phyloP scores from a whole-genome alignment of 1,140 invertebrate genomes.

The Dryas iulia region DNA sequence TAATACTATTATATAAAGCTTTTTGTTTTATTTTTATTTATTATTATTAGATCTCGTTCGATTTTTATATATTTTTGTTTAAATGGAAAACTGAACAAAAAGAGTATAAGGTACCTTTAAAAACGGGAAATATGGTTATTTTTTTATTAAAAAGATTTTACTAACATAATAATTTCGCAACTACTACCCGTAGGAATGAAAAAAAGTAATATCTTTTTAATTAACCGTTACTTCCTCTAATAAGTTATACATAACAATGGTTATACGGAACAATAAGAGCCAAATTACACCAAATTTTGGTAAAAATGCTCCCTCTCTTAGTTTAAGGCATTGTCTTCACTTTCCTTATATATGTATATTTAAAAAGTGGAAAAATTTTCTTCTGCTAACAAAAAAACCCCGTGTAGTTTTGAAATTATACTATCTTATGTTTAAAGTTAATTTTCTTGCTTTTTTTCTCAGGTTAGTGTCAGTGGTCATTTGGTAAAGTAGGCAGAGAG shows the following conservation, averaged over 20 bases:
- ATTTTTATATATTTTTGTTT: too few relatives aligned
- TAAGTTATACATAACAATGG: constrained; percentile 5
- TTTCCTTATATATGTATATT: constrained; percentile 12
- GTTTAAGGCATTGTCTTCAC: constrained; percentile 13
- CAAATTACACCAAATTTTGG: constrained; percentile 21
- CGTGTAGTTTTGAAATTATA: neutral
- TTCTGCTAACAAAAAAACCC: neutral
- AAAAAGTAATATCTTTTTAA: constrained; percentile 10
- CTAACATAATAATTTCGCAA: neutral
- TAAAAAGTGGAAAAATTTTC: neutral
- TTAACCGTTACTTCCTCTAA: constrained; percentile 4
- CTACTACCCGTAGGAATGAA: neutral
- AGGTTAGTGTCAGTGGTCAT: too few relatives aligned
- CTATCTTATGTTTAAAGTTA: neutral
- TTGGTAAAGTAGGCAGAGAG: too few relatives aligned
- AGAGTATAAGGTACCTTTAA: too few relatives aligned
- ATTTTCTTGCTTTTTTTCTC: neutral
- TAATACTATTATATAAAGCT: too few relatives aligned
- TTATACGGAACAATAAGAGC: neutral
- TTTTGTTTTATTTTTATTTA: too few relatives aligned
- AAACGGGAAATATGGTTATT: too few relatives aligned
- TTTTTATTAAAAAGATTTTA: too few relatives aligned
- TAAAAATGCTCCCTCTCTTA: neutral
- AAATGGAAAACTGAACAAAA: too few relatives aligned
- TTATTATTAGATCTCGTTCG: too few relatives aligned